Evolutionary conservation across 2,888 invertebrate genomes (phyloP).

Genomic region (Eupithecia abbreviata): DNA sequence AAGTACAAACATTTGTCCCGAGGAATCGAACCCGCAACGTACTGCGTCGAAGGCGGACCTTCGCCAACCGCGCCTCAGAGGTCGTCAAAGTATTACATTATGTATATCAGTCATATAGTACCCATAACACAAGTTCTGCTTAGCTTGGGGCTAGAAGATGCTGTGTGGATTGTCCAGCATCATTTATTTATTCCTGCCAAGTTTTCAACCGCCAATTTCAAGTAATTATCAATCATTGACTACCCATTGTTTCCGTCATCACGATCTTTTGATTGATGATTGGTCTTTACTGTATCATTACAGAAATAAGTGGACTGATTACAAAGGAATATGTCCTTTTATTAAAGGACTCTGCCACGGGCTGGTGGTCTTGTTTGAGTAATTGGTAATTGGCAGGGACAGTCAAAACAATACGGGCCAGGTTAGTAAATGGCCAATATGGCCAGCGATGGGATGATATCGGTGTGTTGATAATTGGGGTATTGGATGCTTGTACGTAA

Average conservation of each 20-base stretch:
- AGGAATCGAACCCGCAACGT: no score
- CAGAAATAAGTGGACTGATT: neutral
- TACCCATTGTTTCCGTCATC: neutral
- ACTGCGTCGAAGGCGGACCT: no score
- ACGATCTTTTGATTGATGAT: neutral
- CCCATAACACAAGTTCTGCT: no score
- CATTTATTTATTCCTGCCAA: neutral
- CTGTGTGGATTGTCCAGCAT: no score
- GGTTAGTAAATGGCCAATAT: neutral
- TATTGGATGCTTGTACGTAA: neutral
- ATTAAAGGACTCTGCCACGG: neutral
- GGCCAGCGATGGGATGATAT: neutral
- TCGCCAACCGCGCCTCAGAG: no score
- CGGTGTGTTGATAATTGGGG: neutral
- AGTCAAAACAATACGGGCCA: neutral
- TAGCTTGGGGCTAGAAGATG: no score
- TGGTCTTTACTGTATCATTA: neutral
- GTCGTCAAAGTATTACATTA: no score
- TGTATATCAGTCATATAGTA: no score
- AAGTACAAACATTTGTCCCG: no score
- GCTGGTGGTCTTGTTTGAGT: conserved; percentile 6
- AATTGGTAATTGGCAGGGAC: neutral
- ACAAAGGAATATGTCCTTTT: conserved; percentile 4
- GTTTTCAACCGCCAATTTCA: neutral
- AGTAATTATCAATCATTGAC: neutral